Base-by-base conservation (phyloP, 2,113 vertebrate species). In the Pedetes capensis region DNA sequence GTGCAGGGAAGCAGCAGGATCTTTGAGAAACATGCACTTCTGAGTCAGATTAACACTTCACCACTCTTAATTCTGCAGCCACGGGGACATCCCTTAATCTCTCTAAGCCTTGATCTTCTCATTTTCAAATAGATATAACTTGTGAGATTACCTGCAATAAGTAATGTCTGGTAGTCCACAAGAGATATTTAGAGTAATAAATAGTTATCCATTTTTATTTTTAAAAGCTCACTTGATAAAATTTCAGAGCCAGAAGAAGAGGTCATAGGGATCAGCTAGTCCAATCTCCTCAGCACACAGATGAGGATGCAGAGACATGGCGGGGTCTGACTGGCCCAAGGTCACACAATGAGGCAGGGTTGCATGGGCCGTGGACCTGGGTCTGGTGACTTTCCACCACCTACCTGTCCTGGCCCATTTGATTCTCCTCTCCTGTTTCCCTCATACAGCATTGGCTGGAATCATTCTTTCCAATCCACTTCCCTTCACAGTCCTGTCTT, bases 191-290 rank as follows among this genome's bases (percentile, higher is more conserved):
- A 63, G 27, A 92, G n/a, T 57, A 75, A 69, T 66, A 76, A 68
- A 69, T 0, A 84, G 11, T 20, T 68, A 37, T 42, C 44, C 27
- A n/a, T n/a, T 68, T 96, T 91, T 55, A 51, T 44, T 76, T 66
- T 37, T 55, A 55, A 87, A 96, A 91, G 64, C 51, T 39, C 22
- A 91, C 53, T 29, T 37, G 64, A 84, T n/a, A 66, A 59, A 90
- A 80, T 53, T 47, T 89, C 84, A 93, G 80, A 82, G 59, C 8
- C 64, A 72, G 55, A 90, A 95, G 55, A 90, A 95, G 55, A 23
- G 13, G 74, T 37, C 27, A 53, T 5, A 34, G 23, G 55, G 66
- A 53, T 44, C 37, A 76, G 4, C 37, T 14, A 29, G 27, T 7
- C 55, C 80, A 76, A 42, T 17, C 22, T 37, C 61, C 49, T 86